These are phyloP conservation scores for Columbina picui DNA, from an alignment of 2,113 vertebrate genomes.

Conservation along the genomic window DNA sequence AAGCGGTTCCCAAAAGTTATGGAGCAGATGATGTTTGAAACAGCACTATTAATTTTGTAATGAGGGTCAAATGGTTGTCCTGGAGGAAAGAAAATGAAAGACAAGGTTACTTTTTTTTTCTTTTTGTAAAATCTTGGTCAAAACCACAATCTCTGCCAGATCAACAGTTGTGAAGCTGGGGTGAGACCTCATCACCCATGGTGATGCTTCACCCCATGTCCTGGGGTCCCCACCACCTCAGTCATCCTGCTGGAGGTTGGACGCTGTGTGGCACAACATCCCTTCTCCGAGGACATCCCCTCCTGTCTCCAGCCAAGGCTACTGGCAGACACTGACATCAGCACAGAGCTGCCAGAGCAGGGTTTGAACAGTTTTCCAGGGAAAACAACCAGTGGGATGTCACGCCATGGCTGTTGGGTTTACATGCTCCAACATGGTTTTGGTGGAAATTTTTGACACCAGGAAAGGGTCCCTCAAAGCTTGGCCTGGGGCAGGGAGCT, in stretches of 20 bases:
- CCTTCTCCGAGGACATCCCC: rapidly evolving
- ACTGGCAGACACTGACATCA: background rate
- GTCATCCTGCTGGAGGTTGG: rapidly evolving
- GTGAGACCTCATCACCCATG: background rate
- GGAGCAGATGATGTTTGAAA: conserved; percentile 85
- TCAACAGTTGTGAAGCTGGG: background rate
- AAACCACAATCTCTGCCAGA: background rate
- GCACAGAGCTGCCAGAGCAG: background rate
- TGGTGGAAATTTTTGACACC: background rate
- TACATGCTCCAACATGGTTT: rapidly evolving
- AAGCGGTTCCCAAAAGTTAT: conserved; percentile 88
- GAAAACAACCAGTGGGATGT: background rate
- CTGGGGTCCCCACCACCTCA: background rate
- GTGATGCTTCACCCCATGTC: background rate
- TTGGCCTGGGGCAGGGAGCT: background rate
- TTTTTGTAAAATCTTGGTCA: background rate
- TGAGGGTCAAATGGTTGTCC: conserved; percentile 80
- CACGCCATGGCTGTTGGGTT: rapidly evolving
- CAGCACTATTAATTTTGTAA: conserved; percentile 78
- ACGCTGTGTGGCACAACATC: rapidly evolving
- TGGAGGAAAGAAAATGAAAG: conserved; percentile 30
- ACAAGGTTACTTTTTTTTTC: background rate
- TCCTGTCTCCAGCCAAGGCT: background rate
- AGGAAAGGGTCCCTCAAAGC: background rate
- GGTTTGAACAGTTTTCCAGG: background rate